Conservation (phyloP, 2,888 invertebrate genomes). For the Malthinus seriepunctatus region DNA sequence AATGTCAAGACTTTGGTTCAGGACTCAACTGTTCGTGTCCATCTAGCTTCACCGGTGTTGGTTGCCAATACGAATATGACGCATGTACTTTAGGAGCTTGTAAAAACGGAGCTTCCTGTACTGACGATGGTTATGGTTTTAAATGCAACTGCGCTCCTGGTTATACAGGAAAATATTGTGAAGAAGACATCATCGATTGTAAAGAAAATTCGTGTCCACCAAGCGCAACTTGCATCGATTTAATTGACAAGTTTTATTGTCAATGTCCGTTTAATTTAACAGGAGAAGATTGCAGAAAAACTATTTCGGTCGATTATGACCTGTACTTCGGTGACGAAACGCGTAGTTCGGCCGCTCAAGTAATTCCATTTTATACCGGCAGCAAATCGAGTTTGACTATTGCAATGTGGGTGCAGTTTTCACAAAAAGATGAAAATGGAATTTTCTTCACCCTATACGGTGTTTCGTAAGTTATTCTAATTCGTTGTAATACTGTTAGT, state of each 20-base stretch:
- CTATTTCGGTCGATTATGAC: slow-evolving; percentile 98
- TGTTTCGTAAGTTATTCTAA: slow-evolving; percentile 66
- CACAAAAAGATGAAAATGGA: slow-evolving; percentile 88
- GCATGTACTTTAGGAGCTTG: slow-evolving; percentile 90
- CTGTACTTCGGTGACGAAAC: slow-evolving; percentile 91
- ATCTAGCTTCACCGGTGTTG: slow-evolving; percentile 76
- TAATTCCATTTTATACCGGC: slow-evolving; percentile 86
- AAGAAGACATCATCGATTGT: slow-evolving; percentile 89
- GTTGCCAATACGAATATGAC: slow-evolving; percentile 92
- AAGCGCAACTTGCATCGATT: slow-evolving; percentile 88
- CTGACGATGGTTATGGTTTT: slow-evolving; percentile 84
- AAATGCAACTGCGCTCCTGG: slow-evolving; percentile 86
- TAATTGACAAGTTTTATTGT: slow-evolving; percentile 90
- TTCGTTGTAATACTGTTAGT: neutral
- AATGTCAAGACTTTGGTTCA: slow-evolving; percentile 94
- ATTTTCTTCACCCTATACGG: slow-evolving; percentile 92
- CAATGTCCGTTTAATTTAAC: slow-evolving; percentile 97
- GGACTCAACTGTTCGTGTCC: slow-evolving; percentile 94
- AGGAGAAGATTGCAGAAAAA: slow-evolving; percentile 94
- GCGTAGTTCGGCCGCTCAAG: slow-evolving; percentile 88
- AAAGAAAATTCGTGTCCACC: slow-evolving; percentile 93
- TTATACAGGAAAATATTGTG: slow-evolving; percentile 77
- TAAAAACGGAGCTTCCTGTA: slow-evolving; percentile 90
- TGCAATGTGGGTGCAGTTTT: slow-evolving; percentile 96
- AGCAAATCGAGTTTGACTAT: slow-evolving; percentile 81